Base-by-base conservation (phyloP, 2,113 vertebrate species). In the Trogon surrucura region DNA sequence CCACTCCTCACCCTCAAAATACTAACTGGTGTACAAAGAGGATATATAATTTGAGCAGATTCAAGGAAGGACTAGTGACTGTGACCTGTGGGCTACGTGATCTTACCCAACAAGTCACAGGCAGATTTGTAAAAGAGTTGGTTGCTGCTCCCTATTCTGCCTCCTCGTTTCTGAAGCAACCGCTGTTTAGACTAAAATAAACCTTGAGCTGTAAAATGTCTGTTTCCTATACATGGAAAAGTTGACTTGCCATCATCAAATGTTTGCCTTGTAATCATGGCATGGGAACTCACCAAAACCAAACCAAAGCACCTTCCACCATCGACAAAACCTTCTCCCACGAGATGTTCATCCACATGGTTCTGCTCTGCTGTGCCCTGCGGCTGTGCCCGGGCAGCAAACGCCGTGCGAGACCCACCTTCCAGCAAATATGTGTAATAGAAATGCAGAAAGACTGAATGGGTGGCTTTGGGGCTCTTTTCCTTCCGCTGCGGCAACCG, bases 371-470 rank as follows among this genome's bases (percentile, higher is more conserved):
- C 30, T 80, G 23, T 20, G 11, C 11, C 25, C 10, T 9, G 30
- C n/a, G 19, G 19, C 8, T 30, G 44, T 50, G 32, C 19, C 32
- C 11, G n/a, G 32, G 19, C 9, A 48, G 23, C 27, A 41, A 34
- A 41, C 6, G 1, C 13, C 4, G 19, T 4, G 21, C 4, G 11
- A 75, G 54, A 45, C 25, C 32, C 6, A 7, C 5, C 10, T 74
- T 61, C 22, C 25, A 22, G 19, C 25, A 48, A 34, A 29, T 25
- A 16, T 3, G 3, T 2, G 1, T 22, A 27, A 8, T 1, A 23
- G 21, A 53, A 58, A 47, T 34, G 16, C 3, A 3, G 41, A 62
- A 75, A 41, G 8, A 48, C 23, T 13, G 25, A 67, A n/a, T 67
- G 0, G 11, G 11, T 77, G 20, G 22, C 5, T 77, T 62, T 16